These are phyloP conservation scores for Chironomus tepperi DNA, from an alignment of 1,140 invertebrate species.

Conservation along the genomic window DNA sequence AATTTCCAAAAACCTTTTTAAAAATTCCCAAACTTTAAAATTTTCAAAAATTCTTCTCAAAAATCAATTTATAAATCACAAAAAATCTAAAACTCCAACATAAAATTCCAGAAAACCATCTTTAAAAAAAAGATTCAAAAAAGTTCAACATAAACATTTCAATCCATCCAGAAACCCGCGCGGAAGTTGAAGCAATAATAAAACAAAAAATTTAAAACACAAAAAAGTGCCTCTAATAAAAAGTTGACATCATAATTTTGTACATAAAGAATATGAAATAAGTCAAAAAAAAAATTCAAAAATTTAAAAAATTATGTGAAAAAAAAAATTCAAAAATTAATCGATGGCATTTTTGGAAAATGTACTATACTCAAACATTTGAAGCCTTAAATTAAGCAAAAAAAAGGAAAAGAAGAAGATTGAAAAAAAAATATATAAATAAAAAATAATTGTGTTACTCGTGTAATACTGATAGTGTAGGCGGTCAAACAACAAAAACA, in stretches of 20 bases:
- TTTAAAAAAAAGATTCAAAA: too few species aligned
- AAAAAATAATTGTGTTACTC: constrained; percentile 11
- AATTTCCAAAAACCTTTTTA: too few species aligned
- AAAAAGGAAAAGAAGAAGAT: background rate
- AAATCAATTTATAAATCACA: too few species aligned
- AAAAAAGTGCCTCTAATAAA: too few species aligned
- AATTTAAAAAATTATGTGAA: background rate
- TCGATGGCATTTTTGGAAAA: background rate
- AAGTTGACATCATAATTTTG: background rate
- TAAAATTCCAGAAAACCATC: too few species aligned
- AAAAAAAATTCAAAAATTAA: background rate
- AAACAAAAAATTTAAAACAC: too few species aligned
- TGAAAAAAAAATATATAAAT: background rate
- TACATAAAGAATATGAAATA: background rate
- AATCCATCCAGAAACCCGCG: too few species aligned
- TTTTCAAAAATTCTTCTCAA: too few species aligned
- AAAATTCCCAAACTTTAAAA: too few species aligned
- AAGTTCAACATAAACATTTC: too few species aligned
- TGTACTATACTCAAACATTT: constrained; percentile 9
- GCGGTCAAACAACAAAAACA: background rate
- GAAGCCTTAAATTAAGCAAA: background rate
- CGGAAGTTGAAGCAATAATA: too few species aligned
- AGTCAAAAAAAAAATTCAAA: background rate
- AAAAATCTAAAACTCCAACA: too few species aligned
- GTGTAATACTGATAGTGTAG: constrained; percentile 6